These are phyloP conservation scores for Drosophila dives DNA, from an alignment of 2,888 invertebrate species.

Conservation along the genomic window DNA sequence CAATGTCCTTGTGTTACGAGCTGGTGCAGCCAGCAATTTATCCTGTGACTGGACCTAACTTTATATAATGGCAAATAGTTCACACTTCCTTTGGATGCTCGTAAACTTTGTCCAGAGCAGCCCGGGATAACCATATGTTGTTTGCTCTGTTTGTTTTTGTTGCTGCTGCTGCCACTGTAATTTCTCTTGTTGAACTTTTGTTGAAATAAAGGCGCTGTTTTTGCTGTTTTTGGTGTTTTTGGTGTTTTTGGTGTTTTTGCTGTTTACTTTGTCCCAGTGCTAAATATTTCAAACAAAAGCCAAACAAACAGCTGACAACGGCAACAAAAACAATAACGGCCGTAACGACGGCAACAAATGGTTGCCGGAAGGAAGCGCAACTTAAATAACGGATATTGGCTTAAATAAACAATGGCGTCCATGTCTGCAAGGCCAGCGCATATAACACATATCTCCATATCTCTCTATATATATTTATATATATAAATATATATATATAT, in stretches of 20 bases:
- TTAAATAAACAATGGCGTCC: conserved; percentile 76
- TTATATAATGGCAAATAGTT: conserved; percentile 75
- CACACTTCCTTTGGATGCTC: conserved; percentile 73
- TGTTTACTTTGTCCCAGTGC: conserved; percentile 63
- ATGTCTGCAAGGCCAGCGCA: conserved; percentile 39
- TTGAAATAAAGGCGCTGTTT: conserved; percentile 67
- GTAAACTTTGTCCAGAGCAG: conserved; percentile 66
- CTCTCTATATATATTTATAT: conserved; percentile 1
- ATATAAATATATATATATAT: conserved; percentile 2
- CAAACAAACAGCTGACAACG: conserved; percentile 75
- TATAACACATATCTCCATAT: conserved; percentile 30
- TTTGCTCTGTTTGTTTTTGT: conserved; percentile 10
- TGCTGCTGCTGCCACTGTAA: conserved; percentile 40
- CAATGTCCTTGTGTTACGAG: conserved; percentile 46
- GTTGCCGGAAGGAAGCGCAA: conserved; percentile 75
- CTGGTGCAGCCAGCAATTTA: not conserved
- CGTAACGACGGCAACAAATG: conserved; percentile 57
- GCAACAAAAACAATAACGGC: conserved; percentile 30
- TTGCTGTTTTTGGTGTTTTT: conserved; percentile 58
- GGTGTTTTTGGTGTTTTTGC: conserved; percentile 61
- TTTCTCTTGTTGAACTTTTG: conserved; percentile 69
- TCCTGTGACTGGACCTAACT: conserved; percentile 43
- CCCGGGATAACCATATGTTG: conserved; percentile 49
- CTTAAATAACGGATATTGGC: conserved; percentile 80
- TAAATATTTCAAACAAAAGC: conserved; percentile 77